Evolutionary conservation across 2,888 invertebrate species (phyloP).

Genomic region (Masnerella sp.): DNA sequence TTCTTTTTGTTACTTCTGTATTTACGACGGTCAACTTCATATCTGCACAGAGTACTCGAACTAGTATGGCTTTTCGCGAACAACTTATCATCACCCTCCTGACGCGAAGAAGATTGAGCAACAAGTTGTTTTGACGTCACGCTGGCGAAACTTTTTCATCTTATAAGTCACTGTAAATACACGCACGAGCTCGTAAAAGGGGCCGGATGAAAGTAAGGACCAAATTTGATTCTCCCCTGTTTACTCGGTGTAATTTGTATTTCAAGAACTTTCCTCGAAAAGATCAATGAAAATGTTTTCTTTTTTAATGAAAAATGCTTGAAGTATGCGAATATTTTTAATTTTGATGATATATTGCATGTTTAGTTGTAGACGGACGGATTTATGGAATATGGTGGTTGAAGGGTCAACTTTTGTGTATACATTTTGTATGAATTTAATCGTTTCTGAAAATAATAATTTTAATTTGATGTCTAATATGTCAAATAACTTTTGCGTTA

Average conservation of each 20-base stretch:
- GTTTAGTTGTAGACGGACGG: too few species aligned
- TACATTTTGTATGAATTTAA: too few species aligned
- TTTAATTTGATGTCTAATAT: too few species aligned
- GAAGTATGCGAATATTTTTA: too few species aligned
- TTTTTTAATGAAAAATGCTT: too few species aligned
- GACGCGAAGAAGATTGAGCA: conserved; percentile 61
- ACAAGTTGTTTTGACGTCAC: conserved; percentile 62
- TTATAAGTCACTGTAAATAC: conserved; percentile 28
- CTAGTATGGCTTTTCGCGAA: conserved; percentile 47
- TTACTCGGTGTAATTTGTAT: background rate
- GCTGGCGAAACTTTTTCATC: conserved; percentile 45
- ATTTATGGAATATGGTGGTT: too few species aligned
- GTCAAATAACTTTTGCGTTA: too few species aligned
- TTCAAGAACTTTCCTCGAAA: background rate
- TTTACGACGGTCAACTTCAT: too few species aligned
- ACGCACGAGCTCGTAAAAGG: background rate
- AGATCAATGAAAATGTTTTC: background rate
- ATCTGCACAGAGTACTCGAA: conserved; percentile 17
- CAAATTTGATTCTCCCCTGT: background rate
- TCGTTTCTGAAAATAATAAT: too few species aligned
- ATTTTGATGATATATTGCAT: too few species aligned
- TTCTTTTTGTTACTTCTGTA: too few species aligned
- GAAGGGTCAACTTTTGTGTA: too few species aligned
- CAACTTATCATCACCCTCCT: conserved; percentile 60
- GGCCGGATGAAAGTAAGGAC: conserved; percentile 10